These are phyloP conservation scores for Papilio xuthus DNA, from an alignment of 1,140 invertebrate species.

Conservation along the genomic window DNA sequence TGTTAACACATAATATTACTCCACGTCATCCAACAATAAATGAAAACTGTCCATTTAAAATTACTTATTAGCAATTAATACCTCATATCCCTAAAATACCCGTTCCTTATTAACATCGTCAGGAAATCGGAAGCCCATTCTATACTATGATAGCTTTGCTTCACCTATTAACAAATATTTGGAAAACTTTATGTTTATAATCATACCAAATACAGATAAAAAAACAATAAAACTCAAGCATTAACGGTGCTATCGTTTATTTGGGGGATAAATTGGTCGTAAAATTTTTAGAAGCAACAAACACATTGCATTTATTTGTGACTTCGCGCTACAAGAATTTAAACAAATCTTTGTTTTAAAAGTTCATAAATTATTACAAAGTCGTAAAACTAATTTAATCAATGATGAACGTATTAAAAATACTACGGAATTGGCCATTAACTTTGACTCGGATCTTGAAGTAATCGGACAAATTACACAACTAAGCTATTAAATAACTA, in stretches of 20 bases:
- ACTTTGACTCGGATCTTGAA: not conserved
- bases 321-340: constrained; percentile 2
- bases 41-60: not conserved
- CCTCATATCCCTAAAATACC: not conserved
- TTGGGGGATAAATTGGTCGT: constrained; percentile 19
- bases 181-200: constrained; percentile 6
- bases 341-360: constrained; percentile 7
- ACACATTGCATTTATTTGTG: not conserved
- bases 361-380: constrained; percentile 6
- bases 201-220: not conserved
- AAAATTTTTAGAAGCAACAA: constrained; percentile 21
- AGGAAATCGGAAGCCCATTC: not conserved
- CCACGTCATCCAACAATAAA: too few relatives aligned
- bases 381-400: constrained; percentile 13
- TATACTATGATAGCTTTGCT: not conserved
- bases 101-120: not conserved
- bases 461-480: not conserved
- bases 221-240: constrained; percentile 24
- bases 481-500: too few relatives aligned
- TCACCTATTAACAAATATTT: not conserved
- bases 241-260: constrained; percentile 4
- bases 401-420: constrained; percentile 3
- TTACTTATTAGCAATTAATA: not conserved
- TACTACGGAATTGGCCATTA: not conserved
- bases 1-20: not conserved